Percentiles rank a stretch among this genome's conserved stretches.
phyloP scores from a whole-genome alignment of 53 echinoderm and acorn worm genomes.

The Temnopleurus reevesii region DNA sequence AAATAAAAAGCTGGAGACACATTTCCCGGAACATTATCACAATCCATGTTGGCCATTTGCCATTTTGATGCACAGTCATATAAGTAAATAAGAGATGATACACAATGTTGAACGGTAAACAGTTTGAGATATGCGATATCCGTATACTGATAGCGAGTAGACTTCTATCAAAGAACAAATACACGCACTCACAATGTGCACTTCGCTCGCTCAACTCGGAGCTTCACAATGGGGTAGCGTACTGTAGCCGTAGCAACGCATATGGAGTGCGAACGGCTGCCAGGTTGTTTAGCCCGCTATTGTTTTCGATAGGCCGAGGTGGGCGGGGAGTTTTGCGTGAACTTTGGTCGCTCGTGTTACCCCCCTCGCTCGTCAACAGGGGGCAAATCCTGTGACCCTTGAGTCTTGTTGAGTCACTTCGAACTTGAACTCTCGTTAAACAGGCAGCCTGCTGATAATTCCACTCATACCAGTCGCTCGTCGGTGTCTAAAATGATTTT shows the following conservation, averaged over 20 bases:
- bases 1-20: too few species aligned
- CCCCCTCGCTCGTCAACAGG: conserved; percentile 18
- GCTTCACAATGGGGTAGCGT: conserved; percentile 41
- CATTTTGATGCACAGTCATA: background rate
- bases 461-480: too few species aligned
- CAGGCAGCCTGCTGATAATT: background rate
- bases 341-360: conserved; percentile 5
- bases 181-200: conserved; percentile 23
- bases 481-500: too few species aligned
- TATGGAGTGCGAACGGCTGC: conserved; percentile 23
- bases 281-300: conserved; percentile 7
- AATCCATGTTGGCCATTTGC: background rate
- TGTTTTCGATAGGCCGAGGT: background rate
- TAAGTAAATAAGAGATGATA: background rate
- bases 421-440: background rate
- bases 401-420: background rate
- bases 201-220: conserved; percentile 7
- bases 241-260: conserved; percentile 60
- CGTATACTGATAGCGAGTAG: background rate
- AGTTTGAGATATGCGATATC: conserved; percentile 1
- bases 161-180: background rate
- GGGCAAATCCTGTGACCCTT: background rate
- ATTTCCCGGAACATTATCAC: background rate
- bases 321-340: background rate
- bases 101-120: background rate